phyloP scores from a whole-genome alignment of 1,140 invertebrate genomes.

The Drosophila sp. region DNA sequence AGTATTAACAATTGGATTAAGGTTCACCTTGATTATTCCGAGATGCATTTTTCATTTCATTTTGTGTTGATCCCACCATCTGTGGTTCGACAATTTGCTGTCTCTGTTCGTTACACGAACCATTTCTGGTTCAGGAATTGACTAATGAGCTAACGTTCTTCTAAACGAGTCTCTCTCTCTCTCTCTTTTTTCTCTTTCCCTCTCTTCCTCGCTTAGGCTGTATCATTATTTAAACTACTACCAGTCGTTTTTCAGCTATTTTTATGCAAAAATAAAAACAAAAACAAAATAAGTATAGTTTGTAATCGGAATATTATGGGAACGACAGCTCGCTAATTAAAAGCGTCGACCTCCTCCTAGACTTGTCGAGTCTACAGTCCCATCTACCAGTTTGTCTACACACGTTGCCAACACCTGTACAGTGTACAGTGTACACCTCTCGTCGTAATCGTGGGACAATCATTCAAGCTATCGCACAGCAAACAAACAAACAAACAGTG shows the following conservation, averaged over 20 bases:
- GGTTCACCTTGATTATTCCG: conserved; percentile 56
- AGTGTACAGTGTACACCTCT: conserved; percentile 3
- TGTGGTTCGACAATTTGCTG: conserved; percentile 69
- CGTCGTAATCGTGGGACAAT: conserved; percentile 66
- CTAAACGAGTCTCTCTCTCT: neutral
- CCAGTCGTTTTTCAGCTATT: conserved; percentile 53
- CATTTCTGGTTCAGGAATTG: conserved; percentile 62
- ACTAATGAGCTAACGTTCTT: conserved; percentile 62
- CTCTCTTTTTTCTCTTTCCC: conserved; percentile 6
- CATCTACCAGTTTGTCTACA: conserved; percentile 41
- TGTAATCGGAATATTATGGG: conserved; percentile 74
- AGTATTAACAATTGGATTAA: conserved; percentile 19
- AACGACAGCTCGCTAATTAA: conserved; percentile 70
- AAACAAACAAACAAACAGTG: conserved; percentile 43
- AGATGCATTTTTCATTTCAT: conserved; percentile 53
- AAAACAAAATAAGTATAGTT: conserved; percentile 72
- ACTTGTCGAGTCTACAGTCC: conserved; percentile 18
- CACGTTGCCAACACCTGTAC: conserved; percentile 64
- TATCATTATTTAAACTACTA: conserved; percentile 27
- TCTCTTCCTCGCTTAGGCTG: neutral
- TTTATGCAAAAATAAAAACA: conserved; percentile 73
- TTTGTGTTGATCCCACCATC: conserved; percentile 64
- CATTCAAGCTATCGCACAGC: conserved; percentile 41
- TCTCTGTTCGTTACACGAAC: conserved; percentile 71
- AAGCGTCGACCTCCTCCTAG: conserved; percentile 53